Base-by-base conservation (phyloP, 2,113 vertebrate genomes). In the Orcinus orca region DNA sequence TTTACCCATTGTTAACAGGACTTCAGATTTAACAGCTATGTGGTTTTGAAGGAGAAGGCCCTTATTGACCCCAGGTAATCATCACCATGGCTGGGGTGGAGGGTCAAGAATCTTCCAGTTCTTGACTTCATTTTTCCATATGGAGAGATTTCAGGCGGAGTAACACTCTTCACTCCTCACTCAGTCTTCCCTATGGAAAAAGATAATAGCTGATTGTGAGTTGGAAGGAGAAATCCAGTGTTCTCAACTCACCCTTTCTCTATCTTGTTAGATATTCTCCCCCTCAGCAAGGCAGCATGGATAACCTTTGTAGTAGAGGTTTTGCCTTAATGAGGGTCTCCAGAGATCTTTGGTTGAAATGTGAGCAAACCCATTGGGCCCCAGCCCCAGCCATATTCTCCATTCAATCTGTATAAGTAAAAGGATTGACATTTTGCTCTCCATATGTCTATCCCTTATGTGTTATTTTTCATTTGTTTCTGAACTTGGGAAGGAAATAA, bases 401-500 rank as follows among this genome's bases (percentile, higher is more conserved):
- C 76, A 62, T 65, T 93, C 6, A 74, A 11, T 31, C 12, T 73
- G 0, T 67, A 4, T 67, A 3, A 74, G 31, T 41, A 55, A 97
- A 95, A 38, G 2, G 23, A 15, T 10, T 86, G 17, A 74, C 1
- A n/a, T 65, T 44, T 85, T 76, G 33, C 21, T 86, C 8, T 86
- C 20, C 31, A 12, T 29, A 14, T 67, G 26, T 25, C 65, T 44
- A 11, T 63, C 29, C 7, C n/a, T 6, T 58, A 36, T 55, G 60
- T 65, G 55, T 62, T 60, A 21, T 71, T 86, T 91, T 84, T 25
- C 14, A 38, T 55, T 92, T 86, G 2, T 93, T 93, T 93, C 8
- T 95, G 41, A 94, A 82, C 26, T 63, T 94, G n/a, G 33, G 44
- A 86, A 71, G 53, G 23, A 89, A 90, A 76, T 26, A 94, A 67